These are phyloP conservation scores for Protobothrops flavoviridis DNA, from an alignment of 2,113 vertebrate species.

Conservation along the genomic window DNA sequence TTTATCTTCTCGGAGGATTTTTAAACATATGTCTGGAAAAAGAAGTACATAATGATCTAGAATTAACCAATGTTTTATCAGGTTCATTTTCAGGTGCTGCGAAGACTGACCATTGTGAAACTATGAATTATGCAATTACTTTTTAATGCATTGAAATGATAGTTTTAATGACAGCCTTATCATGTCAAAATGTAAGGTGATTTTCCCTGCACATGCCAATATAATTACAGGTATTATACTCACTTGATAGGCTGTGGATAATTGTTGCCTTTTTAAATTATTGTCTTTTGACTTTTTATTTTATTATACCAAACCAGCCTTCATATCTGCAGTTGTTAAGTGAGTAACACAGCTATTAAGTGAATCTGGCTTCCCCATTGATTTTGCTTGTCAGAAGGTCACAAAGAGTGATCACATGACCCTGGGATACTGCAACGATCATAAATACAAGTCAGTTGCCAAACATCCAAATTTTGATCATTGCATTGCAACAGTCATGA, in stretches of 20 bases:
- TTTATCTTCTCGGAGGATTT: constrained; percentile 77
- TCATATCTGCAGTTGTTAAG: too few species aligned
- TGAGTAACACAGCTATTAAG: too few species aligned
- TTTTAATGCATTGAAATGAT: constrained; percentile 30
- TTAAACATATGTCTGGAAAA: constrained; percentile 70
- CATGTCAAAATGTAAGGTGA: constrained; percentile 33
- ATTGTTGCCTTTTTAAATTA: neutral
- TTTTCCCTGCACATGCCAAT: constrained; percentile 9
- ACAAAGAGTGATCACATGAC: neutral
- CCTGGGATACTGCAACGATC: neutral
- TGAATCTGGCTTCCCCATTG: too few species aligned
- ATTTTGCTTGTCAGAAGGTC: neutral
- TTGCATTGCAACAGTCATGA: neutral
- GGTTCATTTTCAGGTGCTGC: constrained; percentile 34
- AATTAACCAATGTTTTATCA: constrained; percentile 56
- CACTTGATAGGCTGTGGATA: neutral
- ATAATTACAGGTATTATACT: neutral
- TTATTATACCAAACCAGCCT: neutral
- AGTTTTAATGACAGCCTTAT: constrained; percentile 12
- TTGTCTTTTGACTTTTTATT: neutral
- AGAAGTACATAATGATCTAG: constrained; percentile 33
- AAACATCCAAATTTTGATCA: neutral
- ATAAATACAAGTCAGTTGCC: neutral
- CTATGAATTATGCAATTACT: constrained; percentile 34
- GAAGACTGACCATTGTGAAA: constrained; percentile 34